Percentiles rank a stretch among this genome's conserved stretches.
Conservation (phyloP, 2,113 vertebrate genomes). For the Engystomops pustulosus region DNA sequence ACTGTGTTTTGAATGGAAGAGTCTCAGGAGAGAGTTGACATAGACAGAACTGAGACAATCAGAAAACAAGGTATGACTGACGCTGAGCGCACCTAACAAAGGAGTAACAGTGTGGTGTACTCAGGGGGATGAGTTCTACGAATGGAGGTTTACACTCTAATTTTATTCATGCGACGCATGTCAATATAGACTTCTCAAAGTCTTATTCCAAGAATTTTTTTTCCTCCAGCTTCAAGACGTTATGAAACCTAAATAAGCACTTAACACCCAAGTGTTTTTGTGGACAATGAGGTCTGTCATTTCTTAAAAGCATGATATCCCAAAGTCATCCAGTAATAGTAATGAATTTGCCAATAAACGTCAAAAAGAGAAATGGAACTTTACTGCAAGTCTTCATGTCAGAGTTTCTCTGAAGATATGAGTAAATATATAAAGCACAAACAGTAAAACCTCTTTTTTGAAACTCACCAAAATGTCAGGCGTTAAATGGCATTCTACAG, state of each 20-base stretch:
- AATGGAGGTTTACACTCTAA: slow-evolving; percentile 56
- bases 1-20: slow-evolving; percentile 69
- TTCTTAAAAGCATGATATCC: neutral
- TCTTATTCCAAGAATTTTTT: neutral
- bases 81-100: slow-evolving; percentile 69
- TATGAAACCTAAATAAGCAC: neutral
- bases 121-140: slow-evolving; percentile 59
- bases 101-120: slow-evolving; percentile 65
- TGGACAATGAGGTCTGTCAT: neutral
- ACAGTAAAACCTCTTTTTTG: neutral
- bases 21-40: slow-evolving; percentile 66
- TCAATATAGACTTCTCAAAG: slow-evolving; percentile 9
- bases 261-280: neutral
- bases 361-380: neutral
- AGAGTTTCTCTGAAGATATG: neutral
- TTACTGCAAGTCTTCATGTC: neutral
- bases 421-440: neutral
- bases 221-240: neutral
- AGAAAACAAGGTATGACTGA: slow-evolving; percentile 67
- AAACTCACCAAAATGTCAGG: neutral
- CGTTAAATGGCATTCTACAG: neutral
- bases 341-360: no score
- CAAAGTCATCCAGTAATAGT: neutral
- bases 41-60: slow-evolving; percentile 66
- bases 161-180: slow-evolving; percentile 38